phyloP scores from a whole-genome alignment of 2,797 vertebrate species.

The Helicolenus hilgendorfi region DNA sequence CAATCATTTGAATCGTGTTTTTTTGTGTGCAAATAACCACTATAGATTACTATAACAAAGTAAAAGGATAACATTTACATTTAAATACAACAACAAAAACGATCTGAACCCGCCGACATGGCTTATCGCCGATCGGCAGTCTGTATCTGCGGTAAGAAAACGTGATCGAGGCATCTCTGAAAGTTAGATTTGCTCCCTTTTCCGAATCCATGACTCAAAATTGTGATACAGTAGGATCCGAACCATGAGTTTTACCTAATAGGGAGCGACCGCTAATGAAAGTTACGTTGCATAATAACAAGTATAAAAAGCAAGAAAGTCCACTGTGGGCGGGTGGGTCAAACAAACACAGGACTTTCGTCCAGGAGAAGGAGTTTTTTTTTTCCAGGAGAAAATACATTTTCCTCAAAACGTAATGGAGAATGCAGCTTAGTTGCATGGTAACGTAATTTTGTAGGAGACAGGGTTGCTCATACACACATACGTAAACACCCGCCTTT shows the following conservation, averaged over 20 bases:
- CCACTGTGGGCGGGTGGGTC: no score
- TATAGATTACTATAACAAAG: no score
- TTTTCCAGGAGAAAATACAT: no score
- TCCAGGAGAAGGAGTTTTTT: no score
- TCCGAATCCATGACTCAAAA: no score
- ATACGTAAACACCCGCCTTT: constrained; percentile 8
- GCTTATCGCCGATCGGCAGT: background rate
- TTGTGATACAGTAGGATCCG: no score
- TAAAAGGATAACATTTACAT: no score
- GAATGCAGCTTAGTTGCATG: background rate
- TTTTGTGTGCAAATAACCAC: no score
- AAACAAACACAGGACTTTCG: no score
- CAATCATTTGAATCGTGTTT: no score
- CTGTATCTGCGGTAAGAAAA: background rate
- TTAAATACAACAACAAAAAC: background rate
- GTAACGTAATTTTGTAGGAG: background rate
- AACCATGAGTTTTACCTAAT: background rate
- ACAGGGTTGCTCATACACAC: background rate
- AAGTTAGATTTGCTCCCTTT: background rate
- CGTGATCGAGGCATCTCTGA: background rate
- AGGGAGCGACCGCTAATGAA: background rate
- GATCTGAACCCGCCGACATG: background rate
- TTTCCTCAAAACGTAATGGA: no score
- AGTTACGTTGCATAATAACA: background rate
- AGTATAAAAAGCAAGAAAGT: no score